Base-by-base conservation (phyloP, 2,888 invertebrate genomes). In the Diarsia dahlii region DNA sequence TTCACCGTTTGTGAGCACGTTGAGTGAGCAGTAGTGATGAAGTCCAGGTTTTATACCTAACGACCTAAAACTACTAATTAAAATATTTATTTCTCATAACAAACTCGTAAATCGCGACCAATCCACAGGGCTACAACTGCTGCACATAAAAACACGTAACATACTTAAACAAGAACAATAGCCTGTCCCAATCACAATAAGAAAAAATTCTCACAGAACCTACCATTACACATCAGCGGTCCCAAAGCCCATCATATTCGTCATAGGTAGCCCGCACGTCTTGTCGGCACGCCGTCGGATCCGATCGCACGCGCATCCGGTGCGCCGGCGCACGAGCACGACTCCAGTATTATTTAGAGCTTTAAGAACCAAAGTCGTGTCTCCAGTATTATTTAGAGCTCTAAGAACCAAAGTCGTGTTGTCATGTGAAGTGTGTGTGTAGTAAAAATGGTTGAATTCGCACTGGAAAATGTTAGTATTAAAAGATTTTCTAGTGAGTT, bases 391-490 rank as follows among this genome's bases (percentile, higher is more conserved):
- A 87, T 86, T 87, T 84, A 87, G 81, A 87, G 68, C 87, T 88
- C 84, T 83, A 88, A 83, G 80, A 84, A 84, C 67, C 72, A 80
- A 77, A 81, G 80, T 82, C 76, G 86, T 88, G 86, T 80, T 86
- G 87, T 83, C 66, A 88, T 84, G 81, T 86, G 84, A 84, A 81
- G 80, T 82, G 74, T 67, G 28, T 82, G 75, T 72, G n/a, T 60
- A 60, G 62, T 70, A 72, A 88, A 90, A 89, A 95, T 95, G 95
- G 95, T 95, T 81, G 95, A 95, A 86, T 95, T 95, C 71, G 94
- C 93, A 28, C 88, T 95, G 76, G 95, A 94, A 89, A 94, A 93
- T 90, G 95, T 95, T 89, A 80, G 94, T 93, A 92, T 87, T n/a
- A 13, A 46, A 48, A 34, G 68, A 70, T 56, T 67, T 64, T 62